These are phyloP conservation scores for Standfussiana lucernea DNA, from an alignment of 2,888 invertebrate genomes.

Conservation along the genomic window DNA sequence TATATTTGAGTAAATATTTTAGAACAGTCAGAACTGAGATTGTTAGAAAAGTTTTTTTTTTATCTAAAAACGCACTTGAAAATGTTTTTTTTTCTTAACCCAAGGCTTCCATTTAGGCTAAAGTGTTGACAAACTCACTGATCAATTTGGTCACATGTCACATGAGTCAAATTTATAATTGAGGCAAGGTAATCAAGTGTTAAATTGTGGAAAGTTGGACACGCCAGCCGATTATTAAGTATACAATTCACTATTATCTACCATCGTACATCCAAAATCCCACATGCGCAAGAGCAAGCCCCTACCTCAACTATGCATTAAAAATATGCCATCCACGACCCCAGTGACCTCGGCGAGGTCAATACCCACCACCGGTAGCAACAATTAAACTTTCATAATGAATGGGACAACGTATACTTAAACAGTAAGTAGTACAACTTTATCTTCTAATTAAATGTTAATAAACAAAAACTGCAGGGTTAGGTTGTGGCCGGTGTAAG, in stretches of 20 bases:
- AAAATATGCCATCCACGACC: conserved; percentile 55
- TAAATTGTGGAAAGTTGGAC: not conserved
- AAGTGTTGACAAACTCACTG: not conserved
- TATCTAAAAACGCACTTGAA: not conserved
- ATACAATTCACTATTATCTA: not conserved
- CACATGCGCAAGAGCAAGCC: conserved; percentile 16
- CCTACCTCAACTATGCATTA: conserved; percentile 30
- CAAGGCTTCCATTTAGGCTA: not conserved
- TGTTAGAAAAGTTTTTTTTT: not conserved
- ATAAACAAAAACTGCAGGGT: conserved; percentile 83
- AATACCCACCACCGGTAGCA: conserved; percentile 56
- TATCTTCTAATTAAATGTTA: conserved; percentile 87
- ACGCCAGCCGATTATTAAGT: not conserved
- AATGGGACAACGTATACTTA: conserved; percentile 74
- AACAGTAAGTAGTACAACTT: conserved; percentile 77
- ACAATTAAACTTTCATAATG: conserved; percentile 78
- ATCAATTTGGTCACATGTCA: not conserved
- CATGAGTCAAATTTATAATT: not conserved
- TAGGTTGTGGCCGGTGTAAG: conserved; percentile 65
- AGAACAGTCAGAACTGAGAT: too few relatives aligned
- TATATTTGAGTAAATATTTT: not conserved
- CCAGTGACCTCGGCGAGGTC: conserved; percentile 63
- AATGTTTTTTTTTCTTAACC: too few relatives aligned
- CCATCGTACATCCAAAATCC: not conserved
- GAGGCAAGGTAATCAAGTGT: not conserved